These are phyloP conservation scores for Burhinus oedicnemus DNA, from an alignment of 2,113 vertebrate genomes.

Conservation along the genomic window DNA sequence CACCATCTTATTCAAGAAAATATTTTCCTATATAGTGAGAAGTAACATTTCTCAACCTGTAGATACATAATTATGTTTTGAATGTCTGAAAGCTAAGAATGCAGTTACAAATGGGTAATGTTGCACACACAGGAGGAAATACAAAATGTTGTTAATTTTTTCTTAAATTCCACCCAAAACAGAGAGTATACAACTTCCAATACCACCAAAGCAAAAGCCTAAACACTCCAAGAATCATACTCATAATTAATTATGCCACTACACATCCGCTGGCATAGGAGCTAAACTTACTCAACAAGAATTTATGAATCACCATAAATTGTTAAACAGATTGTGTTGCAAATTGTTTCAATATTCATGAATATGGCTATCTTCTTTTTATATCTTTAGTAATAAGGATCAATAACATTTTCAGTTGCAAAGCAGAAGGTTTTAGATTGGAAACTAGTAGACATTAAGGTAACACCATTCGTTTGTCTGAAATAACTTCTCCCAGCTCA, in stretches of 20 bases:
- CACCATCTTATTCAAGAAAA: background rate
- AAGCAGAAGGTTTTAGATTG: too few species aligned
- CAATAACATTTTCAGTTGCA: too few species aligned
- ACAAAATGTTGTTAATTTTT: background rate
- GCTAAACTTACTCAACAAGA: background rate
- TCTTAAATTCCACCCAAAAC: background rate
- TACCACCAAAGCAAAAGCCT: background rate
- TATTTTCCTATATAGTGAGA: background rate
- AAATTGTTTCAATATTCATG: too few species aligned
- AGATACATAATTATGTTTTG: background rate
- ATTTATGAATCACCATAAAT: too few species aligned
- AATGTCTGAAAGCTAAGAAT: background rate
- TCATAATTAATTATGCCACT: background rate
- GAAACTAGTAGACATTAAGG: too few species aligned
- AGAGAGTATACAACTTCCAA: background rate
- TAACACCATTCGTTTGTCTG: too few species aligned
- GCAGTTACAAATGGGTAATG: background rate
- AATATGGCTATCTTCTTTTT: too few species aligned
- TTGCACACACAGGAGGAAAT: background rate
- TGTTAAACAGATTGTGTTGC: too few species aligned
- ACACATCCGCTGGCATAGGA: background rate
- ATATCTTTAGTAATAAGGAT: too few species aligned
- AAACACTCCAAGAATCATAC: background rate
- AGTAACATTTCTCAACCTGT: background rate
- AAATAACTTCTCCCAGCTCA: too few species aligned